Base-by-base conservation (phyloP, 2,113 vertebrate species). In the Micronycteris hirsuta region DNA sequence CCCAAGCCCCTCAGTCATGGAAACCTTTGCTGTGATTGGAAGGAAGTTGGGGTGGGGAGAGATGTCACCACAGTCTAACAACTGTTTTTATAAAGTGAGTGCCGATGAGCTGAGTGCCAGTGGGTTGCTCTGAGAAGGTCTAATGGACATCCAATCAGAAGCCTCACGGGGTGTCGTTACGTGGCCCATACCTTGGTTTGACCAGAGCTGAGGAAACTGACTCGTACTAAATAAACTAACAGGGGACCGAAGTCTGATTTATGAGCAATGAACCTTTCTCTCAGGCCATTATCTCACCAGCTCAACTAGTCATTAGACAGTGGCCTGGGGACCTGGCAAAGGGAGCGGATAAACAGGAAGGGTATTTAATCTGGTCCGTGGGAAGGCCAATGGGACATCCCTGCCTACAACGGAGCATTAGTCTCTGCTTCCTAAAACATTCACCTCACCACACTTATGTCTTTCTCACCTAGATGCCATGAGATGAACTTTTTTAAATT, bases 351-450 rank as follows among this genome's bases (percentile, higher is more conserved):
- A 63, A 82, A 17, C 6, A 56, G 36, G 54, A 33, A 54, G 61
- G 56, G 28, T 38, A 7, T 20, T 70, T n/a, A 19, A 13, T 61
- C 65, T 54, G 28, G 17, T 45, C 31, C 0, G 0, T 11, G 12
- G 17, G 8, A 31, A 19, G 20, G 17, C 20, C 12, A 0, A 68
- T 17, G 31, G 45, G 73, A 26, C 33, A 52, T 52, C 38, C 36
- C 36, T 67, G 11, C 24, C 63, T 33, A 52, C 9, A 49, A 22
- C 36, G 13, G 14, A 49, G 2, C 31, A 15, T 71, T 81, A 22
- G 20, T 24, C 45, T 85, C 78, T 61, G 70, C 56, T 86, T 56
- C 65, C 38, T 67, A 20, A 77, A 49, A 41, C 10, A 65, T 15
- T 89, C 54, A 28, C 22, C 3, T 26, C 4, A 45, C 13, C 31